phyloP scores from a whole-genome alignment of 2,888 invertebrate genomes.

The Ctena decussata region DNA sequence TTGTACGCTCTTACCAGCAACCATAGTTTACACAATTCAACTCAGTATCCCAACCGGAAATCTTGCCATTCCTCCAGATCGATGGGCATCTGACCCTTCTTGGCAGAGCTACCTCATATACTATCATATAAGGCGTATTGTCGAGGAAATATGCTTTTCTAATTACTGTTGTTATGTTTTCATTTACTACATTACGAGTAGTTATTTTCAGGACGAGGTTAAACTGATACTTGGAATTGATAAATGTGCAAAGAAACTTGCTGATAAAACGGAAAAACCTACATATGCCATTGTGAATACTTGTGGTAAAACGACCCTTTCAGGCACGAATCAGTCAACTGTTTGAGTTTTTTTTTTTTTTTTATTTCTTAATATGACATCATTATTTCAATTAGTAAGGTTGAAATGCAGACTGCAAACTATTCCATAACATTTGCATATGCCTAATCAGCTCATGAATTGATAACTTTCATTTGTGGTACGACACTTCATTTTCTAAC shows the following conservation, averaged over 20 bases:
- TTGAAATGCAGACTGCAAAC: no score
- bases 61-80: constrained; percentile 51
- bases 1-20: constrained; percentile 84
- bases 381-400: no score
- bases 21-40: constrained; percentile 81
- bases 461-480: no score
- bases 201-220: constrained; percentile 79
- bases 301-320: constrained; percentile 7
- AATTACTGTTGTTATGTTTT: constrained; percentile 85
- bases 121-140: constrained; percentile 71
- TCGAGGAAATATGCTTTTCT: constrained; percentile 82
- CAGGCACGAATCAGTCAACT: no score
- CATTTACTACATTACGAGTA: constrained; percentile 84
- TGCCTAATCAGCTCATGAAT: no score
- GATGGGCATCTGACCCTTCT: constrained; percentile 67
- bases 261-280: not conserved
- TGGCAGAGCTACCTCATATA: constrained; percentile 82
- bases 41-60: constrained; percentile 70
- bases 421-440: no score
- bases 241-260: not conserved
- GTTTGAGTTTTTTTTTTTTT: no score
- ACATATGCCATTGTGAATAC: constrained; percentile 6
- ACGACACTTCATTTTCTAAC: no score
- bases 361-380: no score
- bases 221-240: constrained; percentile 43